phyloP scores from a whole-genome alignment of 2,797 vertebrate species.

The Eutrigla gurnardus region DNA sequence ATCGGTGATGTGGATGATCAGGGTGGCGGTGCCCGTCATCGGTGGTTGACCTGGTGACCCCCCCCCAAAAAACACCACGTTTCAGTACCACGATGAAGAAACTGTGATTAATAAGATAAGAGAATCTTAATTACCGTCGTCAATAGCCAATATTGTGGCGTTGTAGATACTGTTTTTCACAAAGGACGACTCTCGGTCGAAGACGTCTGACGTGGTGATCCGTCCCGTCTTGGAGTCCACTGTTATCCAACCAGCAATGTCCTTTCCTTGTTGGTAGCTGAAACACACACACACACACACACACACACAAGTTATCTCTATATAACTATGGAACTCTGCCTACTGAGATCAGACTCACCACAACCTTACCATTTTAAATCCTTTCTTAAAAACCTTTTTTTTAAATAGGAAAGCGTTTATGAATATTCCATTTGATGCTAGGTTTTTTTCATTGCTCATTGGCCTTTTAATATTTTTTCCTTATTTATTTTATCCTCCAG shows the following conservation, averaged over 20 bases:
- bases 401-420: too few relatives aligned
- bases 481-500: too few relatives aligned
- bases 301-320: too few relatives aligned
- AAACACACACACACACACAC: conserved; percentile 8
- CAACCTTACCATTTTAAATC: too few relatives aligned
- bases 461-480: too few relatives aligned
- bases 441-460: too few relatives aligned
- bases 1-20: conserved; percentile 64
- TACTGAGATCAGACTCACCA: too few relatives aligned
- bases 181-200: conserved; percentile 75
- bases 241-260: conserved; percentile 71
- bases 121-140: conserved; percentile 63
- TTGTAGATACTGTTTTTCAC: conserved; percentile 67
- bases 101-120: not conserved
- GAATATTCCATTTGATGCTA: too few relatives aligned
- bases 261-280: conserved; percentile 70
- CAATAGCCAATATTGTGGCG: conserved; percentile 66
- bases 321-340: too few relatives aligned
- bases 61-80: not conserved
- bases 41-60: conserved; percentile 69
- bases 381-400: too few relatives aligned
- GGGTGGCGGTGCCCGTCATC: conserved; percentile 70
- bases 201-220: conserved; percentile 55
- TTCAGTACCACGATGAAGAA: conserved; percentile 9
- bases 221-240: conserved; percentile 68